A percentile compares a stretch with the other conserved stretches of the same genome.
Conservation (phyloP, 2,797 vertebrate species). For the Percopsis omiscomaycus region DNA sequence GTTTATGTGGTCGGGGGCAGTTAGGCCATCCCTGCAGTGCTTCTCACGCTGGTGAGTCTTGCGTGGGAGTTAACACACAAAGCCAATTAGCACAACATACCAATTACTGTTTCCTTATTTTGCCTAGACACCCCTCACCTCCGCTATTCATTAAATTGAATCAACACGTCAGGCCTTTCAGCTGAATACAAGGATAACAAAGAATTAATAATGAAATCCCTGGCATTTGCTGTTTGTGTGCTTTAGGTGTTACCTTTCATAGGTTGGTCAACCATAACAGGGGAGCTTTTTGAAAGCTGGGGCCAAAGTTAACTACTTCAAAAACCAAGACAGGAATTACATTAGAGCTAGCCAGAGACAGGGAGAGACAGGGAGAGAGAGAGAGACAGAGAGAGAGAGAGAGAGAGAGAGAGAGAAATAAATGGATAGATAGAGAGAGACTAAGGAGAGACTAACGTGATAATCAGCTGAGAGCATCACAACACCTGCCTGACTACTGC, state of each 20-base stretch:
- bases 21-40: conserved; percentile 32
- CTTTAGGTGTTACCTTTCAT: conserved; percentile 50
- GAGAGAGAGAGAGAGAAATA: conserved; percentile 14
- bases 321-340: conserved; percentile 39
- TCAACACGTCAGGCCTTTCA: conserved; percentile 49
- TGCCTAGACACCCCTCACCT: conserved; percentile 7
- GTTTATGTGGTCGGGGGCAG: conserved; percentile 3
- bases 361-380: conserved; percentile 4
- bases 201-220: conserved; percentile 28
- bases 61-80: conserved; percentile 65
- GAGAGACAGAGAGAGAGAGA: neutral
- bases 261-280: conserved; percentile 40
- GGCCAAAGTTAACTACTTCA: conserved; percentile 27
- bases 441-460: conserved; percentile 5
- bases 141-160: conserved; percentile 64
- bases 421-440: neutral
- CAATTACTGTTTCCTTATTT: conserved; percentile 52
- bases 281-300: conserved; percentile 37
- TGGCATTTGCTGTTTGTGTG: conserved; percentile 41
- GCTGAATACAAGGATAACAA: conserved; percentile 53
- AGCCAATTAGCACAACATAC: conserved; percentile 64
- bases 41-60: conserved; percentile 49
- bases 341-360: conserved; percentile 11
- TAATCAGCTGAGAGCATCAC: conserved; percentile 25
- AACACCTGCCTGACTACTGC: neutral